Base-by-base conservation (phyloP, 2,888 invertebrate genomes). In the Leuctra nigra region DNA sequence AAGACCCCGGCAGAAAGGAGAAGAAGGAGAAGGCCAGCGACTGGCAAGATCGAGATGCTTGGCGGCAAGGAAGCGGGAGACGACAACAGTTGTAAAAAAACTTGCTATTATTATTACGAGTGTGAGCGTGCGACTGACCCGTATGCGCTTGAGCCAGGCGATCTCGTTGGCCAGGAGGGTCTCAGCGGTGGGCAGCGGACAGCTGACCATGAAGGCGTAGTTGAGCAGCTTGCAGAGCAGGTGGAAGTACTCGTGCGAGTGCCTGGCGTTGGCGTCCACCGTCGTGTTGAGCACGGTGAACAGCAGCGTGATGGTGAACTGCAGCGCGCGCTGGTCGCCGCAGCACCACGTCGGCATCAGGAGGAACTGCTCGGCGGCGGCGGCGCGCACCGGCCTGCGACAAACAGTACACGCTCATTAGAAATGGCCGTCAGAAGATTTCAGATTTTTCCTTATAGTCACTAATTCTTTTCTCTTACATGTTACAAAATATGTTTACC, bases 301-400 rank as follows among this genome's bases (percentile, higher is more conserved):
- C 39, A 87, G 74, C 25, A 85, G 73, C 23, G 82, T 79, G 61
- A 85, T 82, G 60, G 84, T 82, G 65, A 81, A 79, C 63, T 82
- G 76, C 46, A 85, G 71, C 4, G 84, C 80, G 58, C 79, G 71
- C 47, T 74, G 77, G 68, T 68, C 81, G 72, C 67, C 78, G 62
- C 83, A 84, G 67, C 88, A 88, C 76, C 86, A 87, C 35, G 88
- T 89, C 61, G 89, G 88, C 74, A 91, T 88, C 59, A 87, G 77
- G 61, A 87, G 79, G 69, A 93, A 82, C 72, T 92, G 91, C 70
- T 92, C 92, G 4, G 87, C 86, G 55, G 91, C 89, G 44, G 86
- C 83, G 55, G 84, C 78, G 61, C 91, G 79, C 57, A 91, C 80
- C 68, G 84, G 69, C 53, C 72, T 72, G 61, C 1, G 18, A 14